phyloP scores from a whole-genome alignment of 2,113 vertebrate species.

The Brachyhypopomus occidentalis region DNA sequence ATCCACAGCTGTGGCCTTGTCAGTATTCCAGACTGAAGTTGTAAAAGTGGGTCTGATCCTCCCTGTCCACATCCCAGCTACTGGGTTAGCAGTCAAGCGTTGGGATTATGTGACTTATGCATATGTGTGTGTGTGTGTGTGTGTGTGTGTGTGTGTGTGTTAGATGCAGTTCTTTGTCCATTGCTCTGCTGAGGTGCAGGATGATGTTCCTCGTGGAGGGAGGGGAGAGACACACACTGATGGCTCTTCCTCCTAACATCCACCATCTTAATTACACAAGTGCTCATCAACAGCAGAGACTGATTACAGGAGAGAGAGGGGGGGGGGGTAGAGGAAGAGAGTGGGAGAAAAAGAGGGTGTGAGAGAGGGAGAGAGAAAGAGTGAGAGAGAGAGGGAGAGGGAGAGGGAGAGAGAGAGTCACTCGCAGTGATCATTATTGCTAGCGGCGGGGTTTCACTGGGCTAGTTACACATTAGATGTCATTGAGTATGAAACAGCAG shows the following conservation, averaged over 20 bases:
- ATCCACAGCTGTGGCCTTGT: background rate
- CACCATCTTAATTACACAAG: constrained; percentile 67
- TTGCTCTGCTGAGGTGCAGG: constrained; percentile 12
- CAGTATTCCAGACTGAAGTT: background rate
- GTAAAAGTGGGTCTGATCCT: no score
- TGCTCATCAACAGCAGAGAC: constrained; percentile 68
- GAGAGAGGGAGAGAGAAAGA: no score
- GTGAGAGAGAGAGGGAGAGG: constrained; percentile 17
- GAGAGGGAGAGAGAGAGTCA: constrained; percentile 37
- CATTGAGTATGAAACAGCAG: constrained; percentile 49
- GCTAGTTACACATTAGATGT: constrained; percentile 51
- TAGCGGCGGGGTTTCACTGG: constrained; percentile 45
- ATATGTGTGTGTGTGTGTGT: background rate
- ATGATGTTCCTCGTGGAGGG: background rate
- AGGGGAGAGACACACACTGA: constrained; percentile 54
- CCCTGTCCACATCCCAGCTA: no score
- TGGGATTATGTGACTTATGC: no score
- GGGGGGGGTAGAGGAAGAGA: background rate
- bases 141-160: background rate
- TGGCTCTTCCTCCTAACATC: constrained; percentile 55
- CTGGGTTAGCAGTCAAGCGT: no score
- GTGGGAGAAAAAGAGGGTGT: background rate
- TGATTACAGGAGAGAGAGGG: constrained; percentile 59
- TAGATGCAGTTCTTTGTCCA: constrained; percentile 8
- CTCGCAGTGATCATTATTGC: constrained; percentile 50